Conservation (phyloP, 2,113 vertebrate species). For the Rhinolophus sinicus region DNA sequence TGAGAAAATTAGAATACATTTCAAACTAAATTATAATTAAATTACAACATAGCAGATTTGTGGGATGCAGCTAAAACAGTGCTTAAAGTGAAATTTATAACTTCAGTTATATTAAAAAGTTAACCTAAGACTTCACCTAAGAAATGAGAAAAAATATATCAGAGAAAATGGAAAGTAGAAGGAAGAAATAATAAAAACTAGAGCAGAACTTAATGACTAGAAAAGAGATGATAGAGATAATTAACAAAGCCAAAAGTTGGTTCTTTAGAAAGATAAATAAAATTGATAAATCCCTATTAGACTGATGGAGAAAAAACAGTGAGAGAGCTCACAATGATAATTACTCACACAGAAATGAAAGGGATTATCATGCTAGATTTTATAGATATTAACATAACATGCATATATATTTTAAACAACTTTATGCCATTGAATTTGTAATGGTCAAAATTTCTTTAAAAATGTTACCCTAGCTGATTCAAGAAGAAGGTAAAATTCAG, state of each 20-base stretch:
- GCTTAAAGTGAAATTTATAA: background rate
- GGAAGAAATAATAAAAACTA: background rate
- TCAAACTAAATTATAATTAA: background rate
- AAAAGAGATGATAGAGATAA: background rate
- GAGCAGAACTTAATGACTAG: background rate
- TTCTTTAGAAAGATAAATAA: background rate
- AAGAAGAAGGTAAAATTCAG: background rate
- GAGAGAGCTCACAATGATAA: background rate
- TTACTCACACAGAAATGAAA: background rate
- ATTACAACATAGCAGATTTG: background rate
- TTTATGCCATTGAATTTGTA: background rate
- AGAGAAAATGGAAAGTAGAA: background rate
- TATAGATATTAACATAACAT: background rate
- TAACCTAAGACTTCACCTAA: background rate
- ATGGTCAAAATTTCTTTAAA: background rate
- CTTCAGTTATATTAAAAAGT: constrained; percentile 9
- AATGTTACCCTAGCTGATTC: background rate
- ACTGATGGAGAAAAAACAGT: background rate
- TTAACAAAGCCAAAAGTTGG: background rate
- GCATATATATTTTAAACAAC: background rate
- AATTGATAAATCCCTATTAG: background rate
- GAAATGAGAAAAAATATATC: background rate
- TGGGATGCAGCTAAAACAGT: background rate
- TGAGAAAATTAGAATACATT: background rate
- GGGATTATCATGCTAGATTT: background rate